Conservation (phyloP, 2,797 vertebrate genomes). For the Fistularia commersonii region DNA sequence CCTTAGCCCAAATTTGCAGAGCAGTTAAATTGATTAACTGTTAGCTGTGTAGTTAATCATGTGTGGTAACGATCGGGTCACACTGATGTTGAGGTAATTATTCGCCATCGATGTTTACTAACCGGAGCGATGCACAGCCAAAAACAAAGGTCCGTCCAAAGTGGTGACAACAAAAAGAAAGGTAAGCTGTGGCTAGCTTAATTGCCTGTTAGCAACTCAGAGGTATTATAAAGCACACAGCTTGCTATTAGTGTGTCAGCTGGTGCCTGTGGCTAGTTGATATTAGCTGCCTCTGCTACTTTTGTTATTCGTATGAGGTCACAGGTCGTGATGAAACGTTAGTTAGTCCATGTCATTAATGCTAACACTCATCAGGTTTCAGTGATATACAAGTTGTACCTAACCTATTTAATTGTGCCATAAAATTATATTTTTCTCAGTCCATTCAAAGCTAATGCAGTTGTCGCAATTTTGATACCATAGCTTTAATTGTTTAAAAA, state of each 20-base stretch:
- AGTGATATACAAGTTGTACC: no score
- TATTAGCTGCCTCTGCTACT: no score
- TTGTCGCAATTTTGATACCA: no score
- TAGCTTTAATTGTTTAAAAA: no score
- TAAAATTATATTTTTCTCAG: no score
- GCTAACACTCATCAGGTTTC: no score
- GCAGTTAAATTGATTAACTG: constrained; percentile 24
- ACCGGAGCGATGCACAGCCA: constrained; percentile 33
- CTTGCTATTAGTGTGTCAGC: constrained; percentile 14
- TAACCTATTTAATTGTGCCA: no score
- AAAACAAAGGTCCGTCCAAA: constrained; percentile 47
- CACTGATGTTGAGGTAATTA: not conserved
- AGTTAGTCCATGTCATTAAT: no score
- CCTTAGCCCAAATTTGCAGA: not conserved
- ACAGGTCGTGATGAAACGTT: no score
- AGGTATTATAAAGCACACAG: constrained; percentile 12
- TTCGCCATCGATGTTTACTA: not conserved
- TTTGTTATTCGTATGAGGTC: no score
- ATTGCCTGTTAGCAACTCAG: constrained; percentile 29
- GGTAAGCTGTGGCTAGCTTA: constrained; percentile 50
- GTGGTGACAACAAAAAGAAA: constrained; percentile 64
- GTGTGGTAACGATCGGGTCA: constrained; percentile 1
- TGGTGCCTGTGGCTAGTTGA: constrained; percentile 7
- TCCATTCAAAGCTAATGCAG: no score
- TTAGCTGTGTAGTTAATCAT: constrained; percentile 21